Conservation (phyloP, 2,113 vertebrate species). For the Nymphicus hollandicus region DNA sequence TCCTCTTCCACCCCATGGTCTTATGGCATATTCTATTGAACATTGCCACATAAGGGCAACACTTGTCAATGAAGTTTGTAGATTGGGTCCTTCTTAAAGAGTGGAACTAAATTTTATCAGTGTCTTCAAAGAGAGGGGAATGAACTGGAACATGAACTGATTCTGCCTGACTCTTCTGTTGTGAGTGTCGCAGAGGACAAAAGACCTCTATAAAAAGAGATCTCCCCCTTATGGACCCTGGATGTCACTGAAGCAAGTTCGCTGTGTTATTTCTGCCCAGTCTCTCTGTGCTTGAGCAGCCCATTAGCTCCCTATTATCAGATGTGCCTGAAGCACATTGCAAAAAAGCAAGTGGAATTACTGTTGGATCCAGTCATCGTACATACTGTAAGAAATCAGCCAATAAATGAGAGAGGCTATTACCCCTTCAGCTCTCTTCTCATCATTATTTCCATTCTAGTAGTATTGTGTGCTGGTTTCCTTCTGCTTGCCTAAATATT, state of each 20-base stretch:
- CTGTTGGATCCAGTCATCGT: background rate
- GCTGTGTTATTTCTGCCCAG: background rate
- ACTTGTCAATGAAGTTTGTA: background rate
- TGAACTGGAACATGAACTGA: background rate
- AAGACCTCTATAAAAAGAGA: background rate
- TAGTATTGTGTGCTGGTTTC: background rate
- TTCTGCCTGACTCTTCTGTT: background rate
- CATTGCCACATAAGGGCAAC: background rate
- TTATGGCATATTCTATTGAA: accelerated
- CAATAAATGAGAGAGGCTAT: background rate
- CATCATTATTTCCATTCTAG: background rate
- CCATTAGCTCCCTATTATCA: background rate
- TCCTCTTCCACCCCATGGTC: background rate
- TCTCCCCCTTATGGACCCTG: background rate
- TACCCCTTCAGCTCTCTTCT: background rate
- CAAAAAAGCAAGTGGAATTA: background rate
- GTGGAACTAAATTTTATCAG: background rate
- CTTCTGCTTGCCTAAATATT: background rate
- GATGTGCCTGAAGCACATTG: background rate
- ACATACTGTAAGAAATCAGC: background rate
- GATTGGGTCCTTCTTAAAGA: background rate
- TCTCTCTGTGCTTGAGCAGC: background rate
- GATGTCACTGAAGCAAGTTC: background rate
- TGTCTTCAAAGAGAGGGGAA: background rate
- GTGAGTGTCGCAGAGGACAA: accelerated